Conservation (phyloP, 2,113 vertebrate genomes). For the Sula dactylatra region DNA sequence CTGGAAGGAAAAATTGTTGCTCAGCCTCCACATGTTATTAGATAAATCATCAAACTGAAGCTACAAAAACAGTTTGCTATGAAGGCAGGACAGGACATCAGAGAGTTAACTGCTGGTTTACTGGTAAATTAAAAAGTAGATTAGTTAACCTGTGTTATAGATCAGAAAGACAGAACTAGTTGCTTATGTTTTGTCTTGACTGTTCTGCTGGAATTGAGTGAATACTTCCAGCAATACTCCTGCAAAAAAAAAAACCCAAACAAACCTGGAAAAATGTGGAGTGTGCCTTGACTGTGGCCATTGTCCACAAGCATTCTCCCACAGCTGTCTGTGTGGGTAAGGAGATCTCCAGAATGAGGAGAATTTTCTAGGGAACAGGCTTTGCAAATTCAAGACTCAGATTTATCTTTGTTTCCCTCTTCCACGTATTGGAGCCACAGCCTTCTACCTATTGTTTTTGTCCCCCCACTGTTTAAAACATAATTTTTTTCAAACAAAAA, state of each 20-base stretch:
- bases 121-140: background rate
- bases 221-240: background rate
- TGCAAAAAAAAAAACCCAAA: background rate
- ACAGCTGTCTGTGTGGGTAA: background rate
- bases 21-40: background rate
- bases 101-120: background rate
- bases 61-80: background rate
- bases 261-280: background rate
- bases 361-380: background rate
- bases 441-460: background rate
- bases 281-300: background rate
- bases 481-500: background rate
- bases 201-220: background rate
- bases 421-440: background rate
- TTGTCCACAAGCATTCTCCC: background rate
- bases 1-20: background rate
- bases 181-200: background rate
- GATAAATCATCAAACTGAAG: background rate
- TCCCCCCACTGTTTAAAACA: background rate
- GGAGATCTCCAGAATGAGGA: background rate
- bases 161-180: background rate
- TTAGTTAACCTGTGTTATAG: background rate
- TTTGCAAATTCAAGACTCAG: background rate
- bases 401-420: background rate
- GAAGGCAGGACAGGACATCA: background rate